These are phyloP conservation scores for Apteryx owenii DNA, from an alignment of 2,113 vertebrate genomes.

Conservation along the genomic window DNA sequence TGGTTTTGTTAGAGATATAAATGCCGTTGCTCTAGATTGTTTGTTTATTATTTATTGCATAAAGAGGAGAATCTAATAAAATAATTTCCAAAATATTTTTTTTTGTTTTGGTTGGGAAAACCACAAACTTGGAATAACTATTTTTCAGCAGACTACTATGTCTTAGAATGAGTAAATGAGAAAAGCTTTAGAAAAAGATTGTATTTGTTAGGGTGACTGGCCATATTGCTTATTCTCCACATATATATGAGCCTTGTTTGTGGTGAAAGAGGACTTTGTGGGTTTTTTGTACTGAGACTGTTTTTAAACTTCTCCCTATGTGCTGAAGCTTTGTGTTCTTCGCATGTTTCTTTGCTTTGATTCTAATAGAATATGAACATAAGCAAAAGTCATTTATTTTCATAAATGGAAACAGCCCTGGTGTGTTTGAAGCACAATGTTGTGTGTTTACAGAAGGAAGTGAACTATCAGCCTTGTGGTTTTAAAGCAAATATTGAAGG, in stretches of 20 bases:
- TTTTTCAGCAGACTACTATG: neutral
- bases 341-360: neutral
- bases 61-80: neutral
- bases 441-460: slow-evolving; percentile 13
- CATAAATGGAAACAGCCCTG: neutral
- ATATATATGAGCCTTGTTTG: neutral
- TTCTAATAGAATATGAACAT: neutral
- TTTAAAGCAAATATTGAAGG: neutral
- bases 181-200: neutral
- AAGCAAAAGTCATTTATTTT: neutral
- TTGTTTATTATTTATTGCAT: neutral
- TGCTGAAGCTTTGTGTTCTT: neutral
- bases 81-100: neutral
- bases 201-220: neutral
- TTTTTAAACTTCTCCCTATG: neutral
- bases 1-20: neutral
- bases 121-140: neutral
- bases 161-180: neutral
- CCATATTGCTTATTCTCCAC: neutral
- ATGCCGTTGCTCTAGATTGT: neutral
- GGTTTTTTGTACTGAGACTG: neutral
- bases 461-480: neutral
- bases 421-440: neutral
- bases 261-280: neutral
- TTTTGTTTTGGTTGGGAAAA: neutral